phyloP scores from a whole-genome alignment of 2,797 vertebrate species.

The Enoplosus armatus region DNA sequence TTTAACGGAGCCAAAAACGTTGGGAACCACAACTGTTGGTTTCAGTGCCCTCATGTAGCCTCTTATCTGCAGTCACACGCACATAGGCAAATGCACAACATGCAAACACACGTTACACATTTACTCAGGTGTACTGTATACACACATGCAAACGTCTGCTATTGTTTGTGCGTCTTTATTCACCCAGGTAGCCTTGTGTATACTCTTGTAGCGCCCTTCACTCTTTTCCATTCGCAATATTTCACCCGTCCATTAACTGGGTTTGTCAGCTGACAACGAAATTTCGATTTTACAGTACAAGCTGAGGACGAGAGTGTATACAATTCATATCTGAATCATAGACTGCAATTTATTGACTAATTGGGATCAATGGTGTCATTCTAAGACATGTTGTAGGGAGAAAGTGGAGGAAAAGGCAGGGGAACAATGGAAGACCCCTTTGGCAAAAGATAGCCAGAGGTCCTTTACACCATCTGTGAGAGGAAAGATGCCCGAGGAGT shows the following conservation, averaged over 20 bases:
- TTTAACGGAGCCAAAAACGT: neutral
- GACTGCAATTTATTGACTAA: neutral
- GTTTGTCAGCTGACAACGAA: neutral
- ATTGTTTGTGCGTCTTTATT: neutral
- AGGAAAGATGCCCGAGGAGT: conserved; percentile 71
- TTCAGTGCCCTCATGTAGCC: neutral
- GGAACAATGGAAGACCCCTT: conserved; percentile 55
- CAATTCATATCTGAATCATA: neutral
- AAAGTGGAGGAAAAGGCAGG: conserved; percentile 34
- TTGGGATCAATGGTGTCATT: conserved; percentile 18
- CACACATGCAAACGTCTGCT: neutral
- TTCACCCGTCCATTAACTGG: neutral
- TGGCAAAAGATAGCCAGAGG: conserved; percentile 64
- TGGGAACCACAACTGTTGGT: neutral
- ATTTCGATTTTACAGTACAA: neutral
- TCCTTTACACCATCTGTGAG: conserved; percentile 75
- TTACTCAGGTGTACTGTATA: neutral
- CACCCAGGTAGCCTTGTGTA: neutral
- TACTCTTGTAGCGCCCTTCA: neutral
- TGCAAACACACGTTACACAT: neutral
- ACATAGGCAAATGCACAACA: neutral
- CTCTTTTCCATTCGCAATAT: neutral
- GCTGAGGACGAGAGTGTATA: neutral
- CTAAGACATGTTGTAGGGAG: neutral
- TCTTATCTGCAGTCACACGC: neutral